Evolutionary conservation across 2,888 invertebrate species (phyloP), one percentile per base, ranked within the genome.

Genomic region (Chloroclysta siterata): DNA sequence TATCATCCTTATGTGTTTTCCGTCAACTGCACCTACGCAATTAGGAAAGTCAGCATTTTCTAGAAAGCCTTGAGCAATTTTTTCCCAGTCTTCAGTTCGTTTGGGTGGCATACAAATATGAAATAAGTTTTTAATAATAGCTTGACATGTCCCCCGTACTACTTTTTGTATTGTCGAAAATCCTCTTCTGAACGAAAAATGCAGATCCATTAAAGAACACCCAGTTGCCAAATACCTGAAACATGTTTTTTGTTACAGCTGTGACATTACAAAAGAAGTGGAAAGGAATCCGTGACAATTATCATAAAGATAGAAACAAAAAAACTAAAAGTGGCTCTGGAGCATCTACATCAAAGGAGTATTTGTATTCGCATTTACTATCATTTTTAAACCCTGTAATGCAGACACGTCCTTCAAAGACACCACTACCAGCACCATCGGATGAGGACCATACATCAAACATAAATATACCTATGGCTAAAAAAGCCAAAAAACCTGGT

Each of bases 381-480:
- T 69, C 69, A 66, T 68, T 70, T 68, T 69, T 72, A 48, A 70
- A 72, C n/a, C n/a, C n/a, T 62, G 56, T 72, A 67, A 69, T 65
- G 39, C 67, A 36, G 60, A 70, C 57, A 68, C 66, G 65, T 66
- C 68, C 68, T 54, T 69, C 65, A 53, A 63, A 69, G 66, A 65
- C 66, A 17, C 69, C 69, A 53, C 68, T 66, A 63, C 61, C 63
- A 55, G 63, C 63, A 69, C 56, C 42, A 42, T 66, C 64, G 59
- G 69, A 71, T 62, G 68, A 71, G 68, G 68, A 71, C 47, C 65
- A 61, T 68, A 71, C 63, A 68, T 60, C 63, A 65, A 65, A 66
- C 62, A 29, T 29, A 62, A 65, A 52, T 41, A 67, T 60, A 14
- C 14, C n/a, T n/a, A n/a, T n/a, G n/a, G n/a, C n/a, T n/a, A n/a